Evolutionary conservation across 2,113 vertebrate species (phyloP), one percentile per base, ranked within the genome.

Genomic region (Cricetomys ansorgei): DNA sequence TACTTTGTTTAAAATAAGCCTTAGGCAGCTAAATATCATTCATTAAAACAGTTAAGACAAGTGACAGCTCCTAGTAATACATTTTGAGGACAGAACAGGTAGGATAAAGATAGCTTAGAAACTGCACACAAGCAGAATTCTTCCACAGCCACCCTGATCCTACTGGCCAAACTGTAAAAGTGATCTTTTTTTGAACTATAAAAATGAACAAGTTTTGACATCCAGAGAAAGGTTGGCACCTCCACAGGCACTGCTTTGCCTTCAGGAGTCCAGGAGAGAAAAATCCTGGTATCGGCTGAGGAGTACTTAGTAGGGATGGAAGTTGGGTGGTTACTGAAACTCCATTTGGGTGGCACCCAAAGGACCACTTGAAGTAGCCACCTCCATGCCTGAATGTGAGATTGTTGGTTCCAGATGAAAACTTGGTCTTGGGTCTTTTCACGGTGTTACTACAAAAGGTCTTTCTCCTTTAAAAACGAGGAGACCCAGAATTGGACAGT

Each of bases 1-100:
- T 90, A 72, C 81, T 96, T 90, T 90, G 72, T 92, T 72, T 43
- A 76, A 94, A 93, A 88, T 81, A 95, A 95, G 94, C 96, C 96
- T 95, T 81, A 79, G 94, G 96, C 92, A 97, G 96, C 96, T 96
- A 97, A 97, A 75, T 96, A 97, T 96, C 94, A 97, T 95, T 97
- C 96, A 98, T 97, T 97, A 97, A 94, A 97, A 97, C 92, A 92
- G 93, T 96, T 91, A 97, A 96, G 77, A 94, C 94, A 97, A 96
- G 96, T 94, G 95, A 96, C 96, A 97, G 91, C 76, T 94, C 91
- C 92, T 96, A 76, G 91, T 95, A 95, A 80, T 89, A 93, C 37
- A 95, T 95, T 97, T 97, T 96, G 67, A 96, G 92, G 93, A 95
- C 81, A 94, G 94, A 95, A 79, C 29, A 95, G 84, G 91, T 83